A percentile compares a stretch with the other conserved stretches of the same genome.
Conservation (phyloP, 2,113 vertebrate species). For the Himantopus leucocephalus region DNA sequence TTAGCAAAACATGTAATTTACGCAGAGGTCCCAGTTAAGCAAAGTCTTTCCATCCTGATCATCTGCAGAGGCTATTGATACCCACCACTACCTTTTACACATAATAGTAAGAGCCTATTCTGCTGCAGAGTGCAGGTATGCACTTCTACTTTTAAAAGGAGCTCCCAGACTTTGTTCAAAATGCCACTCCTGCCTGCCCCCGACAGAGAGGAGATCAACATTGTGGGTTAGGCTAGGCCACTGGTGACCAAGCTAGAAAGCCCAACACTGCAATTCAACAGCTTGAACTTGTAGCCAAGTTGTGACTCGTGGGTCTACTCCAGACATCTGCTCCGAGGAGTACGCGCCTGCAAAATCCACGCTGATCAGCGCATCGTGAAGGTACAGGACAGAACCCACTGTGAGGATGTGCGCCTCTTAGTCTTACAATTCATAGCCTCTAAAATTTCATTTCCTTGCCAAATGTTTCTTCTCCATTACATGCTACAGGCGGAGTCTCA, state of each 20-base stretch:
- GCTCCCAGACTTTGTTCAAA: background rate
- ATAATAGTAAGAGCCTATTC: background rate
- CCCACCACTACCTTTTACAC: background rate
- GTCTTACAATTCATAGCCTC: background rate
- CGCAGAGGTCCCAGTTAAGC: background rate
- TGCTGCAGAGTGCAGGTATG: background rate
- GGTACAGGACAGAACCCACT: background rate
- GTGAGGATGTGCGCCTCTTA: background rate
- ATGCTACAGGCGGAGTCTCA: background rate
- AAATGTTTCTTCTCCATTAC: background rate
- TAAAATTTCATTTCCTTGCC: background rate
- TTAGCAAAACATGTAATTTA: background rate
- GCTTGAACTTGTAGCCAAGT: background rate
- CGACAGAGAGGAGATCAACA: background rate
- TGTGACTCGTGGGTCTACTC: background rate
- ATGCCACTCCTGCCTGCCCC: background rate
- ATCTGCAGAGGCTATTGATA: background rate
- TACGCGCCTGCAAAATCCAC: background rate
- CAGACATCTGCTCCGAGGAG: background rate
- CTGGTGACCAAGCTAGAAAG: background rate
- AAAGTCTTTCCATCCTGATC: background rate
- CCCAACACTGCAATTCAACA: background rate
- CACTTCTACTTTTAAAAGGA: background rate
- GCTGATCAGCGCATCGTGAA: accelerated
- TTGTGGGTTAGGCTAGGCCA: background rate